Base-by-base conservation (phyloP, 2,113 vertebrate genomes). In the Embiotoca jacksoni region DNA sequence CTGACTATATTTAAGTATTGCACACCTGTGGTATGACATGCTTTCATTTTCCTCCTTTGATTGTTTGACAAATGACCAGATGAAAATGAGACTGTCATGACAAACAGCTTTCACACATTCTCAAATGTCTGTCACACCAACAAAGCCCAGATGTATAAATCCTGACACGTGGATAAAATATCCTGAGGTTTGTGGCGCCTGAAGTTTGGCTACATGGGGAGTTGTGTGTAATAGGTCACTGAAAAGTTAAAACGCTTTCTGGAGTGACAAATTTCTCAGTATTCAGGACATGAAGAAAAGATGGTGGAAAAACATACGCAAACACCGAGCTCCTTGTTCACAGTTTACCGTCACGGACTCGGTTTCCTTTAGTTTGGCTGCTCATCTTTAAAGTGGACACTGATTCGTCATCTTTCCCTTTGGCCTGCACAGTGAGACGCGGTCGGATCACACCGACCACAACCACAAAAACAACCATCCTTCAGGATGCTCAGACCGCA, bases 321-420 rank as follows among this genome's bases (percentile, higher is more conserved):
- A 72, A 80, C 75, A 68, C 49, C 52, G 53, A 77, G 61, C 60
- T 80, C 65, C 72, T 85, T 82, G 75, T 86, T 85, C 81, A 64
- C 81, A 63, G 73, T 78, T 74, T 72, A 41, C 81, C 73, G 53
- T 73, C 39, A 61, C 52, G 57, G 62, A 54, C 52, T 85, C n/a
- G 1, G 60, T 68, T 73, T 63, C 57, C 66, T 80, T 74, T 50
- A 62, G 59, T 71, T 69, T 83, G 59, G 75, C 63, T 76, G 47
- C 63, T 76, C 35, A 9, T 82, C 66, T 69, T 72, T 81, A 69
- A 81, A 79, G 58, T 37, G 8, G 63, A 79, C 61, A 82, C 72
- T 46, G 71, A 86, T 76, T 87, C 70, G 36, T 86, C 85, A 83
- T 90, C 72, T 86, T 84, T 80, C 66, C 77, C 64, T 32, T 60